Evolutionary conservation across 2,113 vertebrate species (phyloP), one percentile per base, ranked within the genome.

Genomic region (Synodontis membranacea): DNA sequence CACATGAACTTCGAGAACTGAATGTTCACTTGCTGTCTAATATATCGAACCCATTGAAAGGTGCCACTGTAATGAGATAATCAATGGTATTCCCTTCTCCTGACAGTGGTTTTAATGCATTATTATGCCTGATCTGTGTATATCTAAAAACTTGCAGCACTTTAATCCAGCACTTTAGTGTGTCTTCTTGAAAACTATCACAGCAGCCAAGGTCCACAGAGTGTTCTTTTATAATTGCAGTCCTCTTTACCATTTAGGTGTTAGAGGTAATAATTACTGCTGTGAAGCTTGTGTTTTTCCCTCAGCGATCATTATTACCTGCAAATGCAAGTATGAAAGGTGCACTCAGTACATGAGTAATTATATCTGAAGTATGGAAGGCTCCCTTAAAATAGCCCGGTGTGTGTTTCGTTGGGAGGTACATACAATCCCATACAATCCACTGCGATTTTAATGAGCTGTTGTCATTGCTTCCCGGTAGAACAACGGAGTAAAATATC

Each of bases 181-280:
- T 76, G 68, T 79, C 48, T 56, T 60, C 42, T 37, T 37, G 37
- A 37, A 72, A 74, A 79, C n/a, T 50, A 31, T 34, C 74, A 50
- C 52, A 48, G 34, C 48, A 76, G 48, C 68, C 11, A 34, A 8
- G 42, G 70, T 64, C 80, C 83, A 70, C 39, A 37, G 14, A 8
- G 52, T 62, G 72, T 87, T 87, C 79, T 85, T 83, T 78, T 54
- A 70, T 87, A 87, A 89, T 83, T 89, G 86, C 56, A 56, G 82
- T 75, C 23, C 52, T 28, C 31, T 81, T 64, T 84, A 85, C 44
- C 37, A 76, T 79, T 87, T 82, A 37, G 83, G 44, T 82, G 84
- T 85, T 87, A 78, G 82, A 87, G 39, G 28, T 68, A 72, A 85
- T 89, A 87, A 87, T 89, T 87, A 87, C 85, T 87, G 85, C 72